Evolutionary conservation across 2,113 vertebrate genomes (phyloP).

Genomic region (Myotis davidii): DNA sequence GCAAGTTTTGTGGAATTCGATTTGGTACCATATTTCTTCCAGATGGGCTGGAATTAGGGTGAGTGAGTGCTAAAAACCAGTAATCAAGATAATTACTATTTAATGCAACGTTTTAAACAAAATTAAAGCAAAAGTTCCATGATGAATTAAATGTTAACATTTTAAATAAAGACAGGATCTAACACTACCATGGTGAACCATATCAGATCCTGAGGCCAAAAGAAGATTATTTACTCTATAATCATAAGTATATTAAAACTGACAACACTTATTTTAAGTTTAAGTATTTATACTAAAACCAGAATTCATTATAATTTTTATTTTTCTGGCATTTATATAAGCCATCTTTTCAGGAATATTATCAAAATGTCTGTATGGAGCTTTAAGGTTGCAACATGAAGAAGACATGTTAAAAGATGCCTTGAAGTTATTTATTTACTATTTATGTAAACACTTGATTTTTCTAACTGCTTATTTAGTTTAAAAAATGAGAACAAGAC

Average conservation of each 20-base stretch:
- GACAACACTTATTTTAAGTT: background rate
- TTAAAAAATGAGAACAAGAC: constrained; percentile 36
- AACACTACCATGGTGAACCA: background rate
- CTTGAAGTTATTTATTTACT: background rate
- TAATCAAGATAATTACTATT: background rate
- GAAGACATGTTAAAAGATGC: background rate
- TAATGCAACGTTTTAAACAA: background rate
- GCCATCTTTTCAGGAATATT: background rate
- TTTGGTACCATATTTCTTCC: background rate
- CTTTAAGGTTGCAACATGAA: background rate
- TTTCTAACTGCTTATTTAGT: constrained; percentile 17
- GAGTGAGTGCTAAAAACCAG: background rate
- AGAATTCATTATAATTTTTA: constrained; percentile 8
- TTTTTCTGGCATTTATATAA: background rate
- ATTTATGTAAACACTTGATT: background rate
- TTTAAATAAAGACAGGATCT: background rate
- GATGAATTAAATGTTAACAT: background rate
- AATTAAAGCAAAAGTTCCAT: background rate
- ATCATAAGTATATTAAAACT: background rate
- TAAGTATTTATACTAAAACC: background rate
- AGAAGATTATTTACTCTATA: background rate
- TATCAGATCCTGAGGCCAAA: background rate
- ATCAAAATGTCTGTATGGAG: background rate
- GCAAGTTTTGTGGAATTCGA: background rate
- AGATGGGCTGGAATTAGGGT: background rate